These are phyloP conservation scores for Onychostoma macrolepis DNA, from an alignment of 2,113 vertebrate species.

Conservation along the genomic window DNA sequence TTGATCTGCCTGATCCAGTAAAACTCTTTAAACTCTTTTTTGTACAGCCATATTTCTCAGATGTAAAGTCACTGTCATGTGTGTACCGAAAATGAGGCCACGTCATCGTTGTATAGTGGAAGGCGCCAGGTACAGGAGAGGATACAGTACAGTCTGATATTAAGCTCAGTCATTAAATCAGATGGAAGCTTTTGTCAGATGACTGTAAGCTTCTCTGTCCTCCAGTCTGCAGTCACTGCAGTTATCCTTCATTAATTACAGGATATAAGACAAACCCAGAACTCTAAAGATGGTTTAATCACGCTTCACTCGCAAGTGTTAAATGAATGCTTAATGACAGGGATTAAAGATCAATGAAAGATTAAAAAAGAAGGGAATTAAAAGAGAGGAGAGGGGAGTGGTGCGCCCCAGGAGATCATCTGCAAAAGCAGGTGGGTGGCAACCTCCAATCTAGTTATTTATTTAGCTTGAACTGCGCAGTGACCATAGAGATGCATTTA, in stretches of 20 bases:
- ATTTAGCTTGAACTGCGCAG: conserved; percentile 16
- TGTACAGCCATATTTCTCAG: not conserved
- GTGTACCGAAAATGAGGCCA: not conserved
- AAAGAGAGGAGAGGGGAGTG: conserved; percentile 19
- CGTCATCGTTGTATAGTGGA: not conserved
- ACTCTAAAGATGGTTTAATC: conserved; percentile 28
- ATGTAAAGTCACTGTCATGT: not conserved
- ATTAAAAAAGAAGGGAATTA: conserved; percentile 16
- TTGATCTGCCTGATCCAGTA: not conserved
- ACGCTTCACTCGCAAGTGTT: not conserved
- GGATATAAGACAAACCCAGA: conserved; percentile 35
- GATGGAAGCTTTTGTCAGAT: conserved; percentile 6
- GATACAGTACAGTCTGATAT: not conserved
- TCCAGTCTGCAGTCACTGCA: not conserved
- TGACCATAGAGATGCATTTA: conserved; percentile 26
- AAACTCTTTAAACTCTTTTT: not conserved
- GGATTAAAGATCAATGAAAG: conserved; percentile 25
- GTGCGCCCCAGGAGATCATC: conserved; percentile 11
- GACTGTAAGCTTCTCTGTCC: not conserved
- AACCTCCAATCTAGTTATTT: conserved; percentile 26
- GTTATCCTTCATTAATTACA: conserved; percentile 35
- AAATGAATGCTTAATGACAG: conserved; percentile 32
- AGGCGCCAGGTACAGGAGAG: not conserved
- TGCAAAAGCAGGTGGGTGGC: conserved; percentile 13
- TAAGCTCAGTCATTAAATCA: conserved; percentile 12